Evolutionary conservation across 2,888 invertebrate genomes (phyloP).

Genomic region (Drosophila helvetica): DNA sequence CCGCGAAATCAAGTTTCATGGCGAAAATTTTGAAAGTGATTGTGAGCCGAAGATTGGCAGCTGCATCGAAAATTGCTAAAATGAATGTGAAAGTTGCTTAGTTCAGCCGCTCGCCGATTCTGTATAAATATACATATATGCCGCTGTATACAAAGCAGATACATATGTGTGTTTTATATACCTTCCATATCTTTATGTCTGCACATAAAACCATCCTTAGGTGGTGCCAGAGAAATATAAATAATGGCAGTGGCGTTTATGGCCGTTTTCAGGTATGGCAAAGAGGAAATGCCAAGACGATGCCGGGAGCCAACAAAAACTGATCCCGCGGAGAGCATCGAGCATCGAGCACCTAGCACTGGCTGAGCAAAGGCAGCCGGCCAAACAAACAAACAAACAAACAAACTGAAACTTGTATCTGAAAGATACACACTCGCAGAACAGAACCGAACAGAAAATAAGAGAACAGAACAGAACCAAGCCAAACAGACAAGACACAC

Average conservation of each 20-base stretch:
- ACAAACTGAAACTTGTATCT: constrained; percentile 71
- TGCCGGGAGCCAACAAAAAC: constrained; percentile 34
- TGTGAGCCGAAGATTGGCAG: constrained; percentile 50
- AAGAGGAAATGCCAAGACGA: constrained; percentile 63
- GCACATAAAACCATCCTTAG: constrained; percentile 1
- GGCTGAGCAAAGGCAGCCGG: constrained; percentile 33
- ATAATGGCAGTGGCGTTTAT: constrained; percentile 18
- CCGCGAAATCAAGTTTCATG: constrained; percentile 41
- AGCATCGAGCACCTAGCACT: constrained; percentile 17
- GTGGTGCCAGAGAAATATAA: constrained; percentile 3
- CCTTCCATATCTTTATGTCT: constrained; percentile 1
- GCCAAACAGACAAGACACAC: constrained; percentile 23
- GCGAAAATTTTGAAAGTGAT: constrained; percentile 64
- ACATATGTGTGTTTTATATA: not conserved
- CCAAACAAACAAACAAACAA: constrained; percentile 50
- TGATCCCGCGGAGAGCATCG: constrained; percentile 33
- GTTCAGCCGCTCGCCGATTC: constrained; percentile 34
- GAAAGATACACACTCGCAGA: constrained; percentile 61
- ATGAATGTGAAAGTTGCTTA: constrained; percentile 73
- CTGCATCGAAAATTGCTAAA: constrained; percentile 51
- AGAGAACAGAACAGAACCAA: constrained; percentile 27
- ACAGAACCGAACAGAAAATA: not conserved
- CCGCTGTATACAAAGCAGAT: constrained; percentile 7
- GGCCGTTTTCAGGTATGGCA: constrained; percentile 23
- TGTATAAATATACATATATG: constrained; percentile 20